A percentile compares a stretch with the other conserved stretches of the same genome.
Conservation (phyloP, 2,888 invertebrate genomes). For the Xestobium rufovillosum region DNA sequence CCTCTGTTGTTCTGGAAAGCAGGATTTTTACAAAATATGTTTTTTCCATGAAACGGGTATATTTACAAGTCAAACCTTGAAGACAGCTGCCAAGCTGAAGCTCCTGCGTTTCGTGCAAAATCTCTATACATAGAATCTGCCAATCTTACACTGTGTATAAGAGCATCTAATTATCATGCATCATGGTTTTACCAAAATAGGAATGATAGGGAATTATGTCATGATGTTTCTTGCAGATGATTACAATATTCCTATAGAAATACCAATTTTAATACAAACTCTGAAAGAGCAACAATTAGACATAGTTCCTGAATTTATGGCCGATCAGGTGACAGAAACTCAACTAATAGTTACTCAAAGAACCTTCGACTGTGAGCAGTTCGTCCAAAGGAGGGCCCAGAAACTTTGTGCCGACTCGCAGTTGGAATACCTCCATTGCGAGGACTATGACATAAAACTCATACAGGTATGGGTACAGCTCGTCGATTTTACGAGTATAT, state of each 20-base stretch:
- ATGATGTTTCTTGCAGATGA: conserved; percentile 39
- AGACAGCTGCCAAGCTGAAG: too few relatives aligned
- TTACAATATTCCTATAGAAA: conserved; percentile 42
- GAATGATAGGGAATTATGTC: too few relatives aligned
- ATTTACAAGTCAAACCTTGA: too few relatives aligned
- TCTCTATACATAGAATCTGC: too few relatives aligned
- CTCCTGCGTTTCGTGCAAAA: too few relatives aligned
- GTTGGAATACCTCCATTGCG: conserved; percentile 40
- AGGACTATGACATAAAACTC: conserved; percentile 43
- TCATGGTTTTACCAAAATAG: too few relatives aligned
- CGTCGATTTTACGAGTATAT: conserved; percentile 7
- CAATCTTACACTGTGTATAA: too few relatives aligned
- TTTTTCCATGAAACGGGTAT: too few relatives aligned
- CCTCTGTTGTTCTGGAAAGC: too few relatives aligned
- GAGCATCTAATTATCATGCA: too few relatives aligned
- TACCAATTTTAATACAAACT: conserved; percentile 40
- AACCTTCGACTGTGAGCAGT: conserved; percentile 43
- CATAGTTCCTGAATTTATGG: conserved; percentile 38
- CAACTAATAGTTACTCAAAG: conserved; percentile 41
- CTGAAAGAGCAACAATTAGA: conserved; percentile 41
- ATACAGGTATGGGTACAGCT: conserved; percentile 35
- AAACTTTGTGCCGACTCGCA: conserved; percentile 39
- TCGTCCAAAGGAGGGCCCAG: conserved; percentile 41
- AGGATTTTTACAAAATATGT: too few relatives aligned
- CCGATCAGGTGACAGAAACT: conserved; percentile 40